These are phyloP conservation scores for Allophyes oxyacanthae DNA, from an alignment of 2,888 invertebrate species.

Conservation along the genomic window DNA sequence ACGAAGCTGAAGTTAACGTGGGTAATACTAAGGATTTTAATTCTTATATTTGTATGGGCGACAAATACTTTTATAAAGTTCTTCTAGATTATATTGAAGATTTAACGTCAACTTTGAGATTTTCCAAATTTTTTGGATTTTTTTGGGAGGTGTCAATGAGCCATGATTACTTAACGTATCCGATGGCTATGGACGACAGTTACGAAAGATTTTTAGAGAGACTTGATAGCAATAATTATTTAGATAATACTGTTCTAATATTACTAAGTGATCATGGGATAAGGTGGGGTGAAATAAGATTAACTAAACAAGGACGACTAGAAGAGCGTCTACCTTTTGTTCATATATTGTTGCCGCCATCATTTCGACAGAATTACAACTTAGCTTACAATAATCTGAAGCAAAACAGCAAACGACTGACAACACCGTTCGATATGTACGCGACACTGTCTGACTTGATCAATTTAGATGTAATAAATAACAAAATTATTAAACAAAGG, in stretches of 20 bases:
- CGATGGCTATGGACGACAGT: constrained; percentile 92
- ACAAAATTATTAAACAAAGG: constrained; percentile 76
- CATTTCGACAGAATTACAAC: constrained; percentile 91
- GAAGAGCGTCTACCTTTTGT: constrained; percentile 97
- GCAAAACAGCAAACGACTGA: constrained; percentile 92
- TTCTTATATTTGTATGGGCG: constrained; percentile 92
- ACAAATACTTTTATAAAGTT: constrained; percentile 91
- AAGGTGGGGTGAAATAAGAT: constrained; percentile 94
- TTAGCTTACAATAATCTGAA: constrained; percentile 91
- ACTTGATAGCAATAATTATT: constrained; percentile 84
- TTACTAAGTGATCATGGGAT: constrained; percentile 97
- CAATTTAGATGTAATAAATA: constrained; percentile 81
- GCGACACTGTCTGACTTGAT: constrained; percentile 93
- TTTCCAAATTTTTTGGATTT: constrained; percentile 93
- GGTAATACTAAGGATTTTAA: constrained; percentile 91
- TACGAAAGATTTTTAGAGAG: constrained; percentile 89
- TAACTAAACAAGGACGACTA: constrained; percentile 95
- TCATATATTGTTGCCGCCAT: constrained; percentile 92
- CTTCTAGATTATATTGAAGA: constrained; percentile 92
- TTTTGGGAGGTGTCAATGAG: constrained; percentile 95
- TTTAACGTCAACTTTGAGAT: constrained; percentile 89
- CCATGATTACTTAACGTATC: constrained; percentile 95
- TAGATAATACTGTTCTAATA: constrained; percentile 92
- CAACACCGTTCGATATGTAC: constrained; percentile 95
- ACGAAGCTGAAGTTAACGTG: constrained; percentile 91